phyloP scores from a whole-genome alignment of 2,888 invertebrate genomes.

The Argyresthia albistria region DNA sequence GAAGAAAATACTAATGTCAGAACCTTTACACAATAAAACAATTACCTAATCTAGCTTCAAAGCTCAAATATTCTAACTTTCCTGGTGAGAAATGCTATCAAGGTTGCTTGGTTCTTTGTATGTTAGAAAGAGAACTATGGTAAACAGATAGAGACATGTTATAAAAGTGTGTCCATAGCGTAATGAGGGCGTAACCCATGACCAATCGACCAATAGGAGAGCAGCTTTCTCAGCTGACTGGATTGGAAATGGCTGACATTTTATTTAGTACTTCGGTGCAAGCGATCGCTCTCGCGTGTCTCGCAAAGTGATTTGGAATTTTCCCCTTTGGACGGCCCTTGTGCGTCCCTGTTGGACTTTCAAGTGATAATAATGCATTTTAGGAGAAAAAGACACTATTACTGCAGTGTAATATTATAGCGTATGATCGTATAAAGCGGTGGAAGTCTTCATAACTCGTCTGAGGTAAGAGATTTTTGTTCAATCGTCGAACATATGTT shows the following conservation, averaged over 20 bases:
- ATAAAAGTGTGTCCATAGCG: conserved; percentile 33
- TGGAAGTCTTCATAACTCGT: conserved; percentile 18
- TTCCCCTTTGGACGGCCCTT: conserved; percentile 54
- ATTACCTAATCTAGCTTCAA: too few species aligned
- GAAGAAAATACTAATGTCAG: too few species aligned
- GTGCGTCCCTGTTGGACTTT: conserved; percentile 52
- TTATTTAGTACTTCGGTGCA: conserved; percentile 43
- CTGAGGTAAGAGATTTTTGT: conserved; percentile 45
- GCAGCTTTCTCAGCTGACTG: conserved; percentile 51
- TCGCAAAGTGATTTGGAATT: conserved; percentile 20
- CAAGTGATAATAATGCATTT: conserved; percentile 69
- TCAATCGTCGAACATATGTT: conserved; percentile 6
- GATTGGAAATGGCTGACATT: conserved; percentile 20
- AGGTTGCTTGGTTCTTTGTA: conserved; percentile 30
- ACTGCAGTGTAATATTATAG: conserved; percentile 70
- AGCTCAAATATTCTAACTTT: too few species aligned
- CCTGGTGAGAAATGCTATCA: conserved; percentile 31
- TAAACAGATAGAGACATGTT: conserved; percentile 28
- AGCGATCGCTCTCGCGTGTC: conserved; percentile 1
- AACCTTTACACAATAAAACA: too few species aligned
- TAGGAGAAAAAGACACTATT: conserved; percentile 68
- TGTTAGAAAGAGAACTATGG: conserved; percentile 32
- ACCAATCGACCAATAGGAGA: conserved; percentile 69
- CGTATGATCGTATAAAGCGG: conserved; percentile 58
- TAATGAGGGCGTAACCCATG: conserved; percentile 25